Conservation (phyloP, 1,140 invertebrate species). For the Temnothorax curvispinosus region DNA sequence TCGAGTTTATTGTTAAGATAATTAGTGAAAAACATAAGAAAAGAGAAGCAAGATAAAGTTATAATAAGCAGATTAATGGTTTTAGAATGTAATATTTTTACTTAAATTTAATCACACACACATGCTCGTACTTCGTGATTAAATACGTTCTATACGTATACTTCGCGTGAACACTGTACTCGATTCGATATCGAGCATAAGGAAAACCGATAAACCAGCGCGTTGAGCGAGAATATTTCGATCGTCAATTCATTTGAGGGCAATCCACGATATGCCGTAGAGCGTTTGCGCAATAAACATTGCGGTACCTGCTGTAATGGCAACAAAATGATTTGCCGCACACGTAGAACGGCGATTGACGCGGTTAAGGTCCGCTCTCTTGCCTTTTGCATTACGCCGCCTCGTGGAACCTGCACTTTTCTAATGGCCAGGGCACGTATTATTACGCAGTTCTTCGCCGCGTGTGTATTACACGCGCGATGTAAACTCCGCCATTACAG, state of each 20-base stretch:
- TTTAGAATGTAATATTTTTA: too few species aligned
- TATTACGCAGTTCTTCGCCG: constrained; percentile 46
- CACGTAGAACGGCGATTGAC: constrained; percentile 48
- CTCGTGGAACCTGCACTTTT: constrained; percentile 22
- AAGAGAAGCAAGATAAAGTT: too few species aligned
- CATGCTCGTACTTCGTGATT: neutral
- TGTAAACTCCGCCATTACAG: constrained; percentile 5
- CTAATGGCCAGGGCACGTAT: constrained; percentile 41
- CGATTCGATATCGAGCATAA: neutral
- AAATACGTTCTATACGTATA: neutral
- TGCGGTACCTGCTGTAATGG: constrained; percentile 62
- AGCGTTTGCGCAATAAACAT: constrained; percentile 64
- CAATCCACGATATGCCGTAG: constrained; percentile 36
- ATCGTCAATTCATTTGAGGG: constrained; percentile 67
- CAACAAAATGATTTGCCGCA: constrained; percentile 70
- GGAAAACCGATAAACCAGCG: neutral
- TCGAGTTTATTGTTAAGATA: too few species aligned
- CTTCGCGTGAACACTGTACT: neutral
- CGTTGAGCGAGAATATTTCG: constrained; percentile 47
- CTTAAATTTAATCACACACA: too few species aligned
- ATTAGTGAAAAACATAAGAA: too few species aligned
- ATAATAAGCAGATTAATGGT: too few species aligned
- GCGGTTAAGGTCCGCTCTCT: constrained; percentile 39
- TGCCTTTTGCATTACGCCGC: constrained; percentile 50
- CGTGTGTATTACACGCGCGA: neutral